Evolutionary conservation across 2,888 invertebrate genomes (phyloP).

Genomic region (Drosophila austrosaltans): DNA sequence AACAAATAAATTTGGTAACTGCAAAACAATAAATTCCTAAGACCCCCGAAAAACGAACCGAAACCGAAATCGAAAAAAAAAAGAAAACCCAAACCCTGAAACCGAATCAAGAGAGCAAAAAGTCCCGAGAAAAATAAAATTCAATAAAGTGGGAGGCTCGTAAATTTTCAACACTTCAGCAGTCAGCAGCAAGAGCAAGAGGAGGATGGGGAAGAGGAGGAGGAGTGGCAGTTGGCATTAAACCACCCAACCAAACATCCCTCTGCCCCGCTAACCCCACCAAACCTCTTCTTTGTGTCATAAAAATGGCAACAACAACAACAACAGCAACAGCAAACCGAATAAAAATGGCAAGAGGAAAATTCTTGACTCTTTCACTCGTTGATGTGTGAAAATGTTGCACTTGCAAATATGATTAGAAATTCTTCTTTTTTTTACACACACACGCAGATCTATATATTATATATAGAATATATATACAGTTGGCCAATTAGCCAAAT

Average conservation of each 20-base stretch:
- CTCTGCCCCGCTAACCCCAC: slow-evolving; percentile 4
- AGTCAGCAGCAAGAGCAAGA: slow-evolving; percentile 30
- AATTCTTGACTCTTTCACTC: slow-evolving; percentile 37
- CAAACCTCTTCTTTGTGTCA: slow-evolving; percentile 38
- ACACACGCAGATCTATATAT: slow-evolving; percentile 31
- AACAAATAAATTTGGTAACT: slow-evolving; percentile 78
- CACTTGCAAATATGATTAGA: slow-evolving; percentile 43
- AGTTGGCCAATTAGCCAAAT: slow-evolving; percentile 67
- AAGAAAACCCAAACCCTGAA: neutral
- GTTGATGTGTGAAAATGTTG: slow-evolving; percentile 72
- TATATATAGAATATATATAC: slow-evolving; percentile 12
- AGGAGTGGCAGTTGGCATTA: slow-evolving; percentile 27
- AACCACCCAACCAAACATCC: neutral
- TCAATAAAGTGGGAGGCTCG: slow-evolving; percentile 71
- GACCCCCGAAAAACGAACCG: slow-evolving; percentile 21
- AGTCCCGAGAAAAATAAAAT: slow-evolving; percentile 57
- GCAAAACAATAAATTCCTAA: slow-evolving; percentile 74
- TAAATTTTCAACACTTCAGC: slow-evolving; percentile 73
- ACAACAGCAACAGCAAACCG: slow-evolving; percentile 24
- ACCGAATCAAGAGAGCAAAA: slow-evolving; percentile 8
- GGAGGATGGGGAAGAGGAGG: neutral
- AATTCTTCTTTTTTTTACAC: neutral
- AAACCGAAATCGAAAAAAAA: neutral
- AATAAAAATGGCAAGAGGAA: slow-evolving; percentile 40
- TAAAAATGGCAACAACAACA: slow-evolving; percentile 58